Conservation (phyloP, 1,140 invertebrate species). For the Formica exsecta region DNA sequence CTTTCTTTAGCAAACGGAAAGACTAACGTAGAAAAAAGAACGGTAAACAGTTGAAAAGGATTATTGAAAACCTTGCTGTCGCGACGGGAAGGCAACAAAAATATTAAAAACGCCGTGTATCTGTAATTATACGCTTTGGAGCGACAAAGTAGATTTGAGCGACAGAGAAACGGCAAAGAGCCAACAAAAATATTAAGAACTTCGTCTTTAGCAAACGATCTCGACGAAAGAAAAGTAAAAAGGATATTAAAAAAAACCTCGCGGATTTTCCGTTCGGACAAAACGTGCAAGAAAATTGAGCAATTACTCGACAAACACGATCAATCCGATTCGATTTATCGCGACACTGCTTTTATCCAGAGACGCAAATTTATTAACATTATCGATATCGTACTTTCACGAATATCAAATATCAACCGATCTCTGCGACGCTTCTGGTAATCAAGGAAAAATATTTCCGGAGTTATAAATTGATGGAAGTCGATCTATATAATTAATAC, state of each 20-base stretch:
- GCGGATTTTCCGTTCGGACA: neutral
- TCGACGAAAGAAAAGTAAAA: slow-evolving; percentile 25
- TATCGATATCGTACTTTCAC: neutral
- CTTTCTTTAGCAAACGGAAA: neutral
- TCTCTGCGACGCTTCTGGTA: neutral
- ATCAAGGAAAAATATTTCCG: neutral
- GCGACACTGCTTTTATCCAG: neutral
- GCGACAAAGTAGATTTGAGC: slow-evolving; percentile 12
- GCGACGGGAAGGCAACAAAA: slow-evolving; percentile 16
- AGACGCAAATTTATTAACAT: slow-evolving; percentile 5
- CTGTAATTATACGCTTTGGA: slow-evolving; percentile 44
- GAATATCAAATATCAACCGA: neutral
- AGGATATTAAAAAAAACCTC: slow-evolving; percentile 45
- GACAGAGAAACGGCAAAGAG: slow-evolving; percentile 21
- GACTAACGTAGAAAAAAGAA: neutral
- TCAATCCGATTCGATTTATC: slow-evolving; percentile 24
- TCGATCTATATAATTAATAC: neutral
- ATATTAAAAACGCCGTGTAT: slow-evolving; percentile 42
- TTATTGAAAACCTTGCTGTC: slow-evolving; percentile 26
- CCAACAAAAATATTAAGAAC: slow-evolving; percentile 51
- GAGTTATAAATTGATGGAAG: neutral
- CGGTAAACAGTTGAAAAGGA: neutral
- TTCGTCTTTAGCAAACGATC: slow-evolving; percentile 21
- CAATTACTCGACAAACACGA: slow-evolving; percentile 48
- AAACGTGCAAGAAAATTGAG: slow-evolving; percentile 13